Conservation (phyloP, 2,888 invertebrate species). For the Hololepta plana region DNA sequence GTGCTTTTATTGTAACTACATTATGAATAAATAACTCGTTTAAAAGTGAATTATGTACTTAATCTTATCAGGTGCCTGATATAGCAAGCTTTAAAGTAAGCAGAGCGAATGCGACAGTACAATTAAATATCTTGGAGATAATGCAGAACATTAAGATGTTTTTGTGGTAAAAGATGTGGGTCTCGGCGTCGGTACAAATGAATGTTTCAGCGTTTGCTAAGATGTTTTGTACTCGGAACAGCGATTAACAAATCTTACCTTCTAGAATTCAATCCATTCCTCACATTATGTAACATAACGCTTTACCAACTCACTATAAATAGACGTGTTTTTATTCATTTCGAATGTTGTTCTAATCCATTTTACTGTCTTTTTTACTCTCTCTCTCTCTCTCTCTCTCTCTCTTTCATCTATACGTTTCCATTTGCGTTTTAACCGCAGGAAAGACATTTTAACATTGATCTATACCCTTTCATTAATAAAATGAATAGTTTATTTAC, state of each 20-base stretch:
- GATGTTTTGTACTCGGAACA: constrained; percentile 16
- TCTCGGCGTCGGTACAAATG: constrained; percentile 14
- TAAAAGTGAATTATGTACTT: constrained; percentile 5
- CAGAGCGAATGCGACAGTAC: constrained; percentile 6
- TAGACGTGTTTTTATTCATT: no score
- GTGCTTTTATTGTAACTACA: constrained; percentile 3
- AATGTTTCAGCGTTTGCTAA: constrained; percentile 15
- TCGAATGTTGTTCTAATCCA: no score
- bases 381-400: no score
- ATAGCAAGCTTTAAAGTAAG: constrained; percentile 1
- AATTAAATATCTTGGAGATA: constrained; percentile 16
- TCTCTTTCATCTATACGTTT: no score
- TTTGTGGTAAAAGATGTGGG: constrained; percentile 14
- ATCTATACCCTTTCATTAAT: no score
- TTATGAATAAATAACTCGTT: constrained; percentile 7
- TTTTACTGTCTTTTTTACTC: no score
- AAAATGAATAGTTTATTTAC: no score
- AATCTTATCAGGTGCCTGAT: neutral
- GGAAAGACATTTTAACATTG: no score
- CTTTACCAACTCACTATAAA: no score
- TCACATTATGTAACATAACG: no score
- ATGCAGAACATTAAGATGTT: constrained; percentile 16
- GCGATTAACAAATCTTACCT: constrained; percentile 17
- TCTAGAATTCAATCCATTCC: no score
- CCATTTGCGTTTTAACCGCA: no score